Base-by-base conservation (phyloP, 92 coral and sea anemone species). In the Palythoa grandiflora region DNA sequence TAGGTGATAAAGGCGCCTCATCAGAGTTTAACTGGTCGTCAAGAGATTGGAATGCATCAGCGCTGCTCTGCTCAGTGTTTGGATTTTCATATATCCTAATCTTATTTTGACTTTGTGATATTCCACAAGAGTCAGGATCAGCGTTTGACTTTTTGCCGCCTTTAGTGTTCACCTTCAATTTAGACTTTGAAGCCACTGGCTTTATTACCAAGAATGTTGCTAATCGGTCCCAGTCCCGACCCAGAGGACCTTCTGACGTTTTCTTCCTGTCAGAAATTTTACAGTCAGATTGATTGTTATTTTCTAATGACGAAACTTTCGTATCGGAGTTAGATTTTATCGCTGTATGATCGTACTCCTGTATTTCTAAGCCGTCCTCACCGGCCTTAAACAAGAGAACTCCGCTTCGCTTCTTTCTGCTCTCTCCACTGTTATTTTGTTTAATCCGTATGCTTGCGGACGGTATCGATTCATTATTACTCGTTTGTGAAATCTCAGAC, bases 81-180 rank as follows among this genome's bases (percentile, higher is more conserved):
- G 97, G 98, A 57, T 96, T 97, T 78, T 93, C 95, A 63, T 87
- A 96, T 57, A 97, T 93, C 83, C 98, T 88, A 17, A 95, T 95
- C 68, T 93, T 93, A 17, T 85, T 85, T 5, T 86, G 85, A 47
- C 84, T 89, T 38, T 86, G 94, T 37, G 81, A 84, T 21, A 94
- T 76, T 4, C 85, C 87, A 17, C 92, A 84, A 12, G 84, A 92
- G 50, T 93, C 86, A 12, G 84, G 91, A 55, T 88, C 91, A 3
- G 91, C 77, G 52, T 84, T 92, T 17, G 92, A 89, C 44, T 93
- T 95, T 84, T 93, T 97, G 51, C 94, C 92, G 9, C 94, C 97
- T 73, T 93, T 95, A 70, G 91, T 89, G 63, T 79, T 93, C 10
- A 91, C 87, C 59, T 92, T 93, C 7, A 92, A 86, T 68, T 92